These are phyloP conservation scores for Aricia agestis DNA, from an alignment of 1,140 invertebrate species.

Conservation along the genomic window DNA sequence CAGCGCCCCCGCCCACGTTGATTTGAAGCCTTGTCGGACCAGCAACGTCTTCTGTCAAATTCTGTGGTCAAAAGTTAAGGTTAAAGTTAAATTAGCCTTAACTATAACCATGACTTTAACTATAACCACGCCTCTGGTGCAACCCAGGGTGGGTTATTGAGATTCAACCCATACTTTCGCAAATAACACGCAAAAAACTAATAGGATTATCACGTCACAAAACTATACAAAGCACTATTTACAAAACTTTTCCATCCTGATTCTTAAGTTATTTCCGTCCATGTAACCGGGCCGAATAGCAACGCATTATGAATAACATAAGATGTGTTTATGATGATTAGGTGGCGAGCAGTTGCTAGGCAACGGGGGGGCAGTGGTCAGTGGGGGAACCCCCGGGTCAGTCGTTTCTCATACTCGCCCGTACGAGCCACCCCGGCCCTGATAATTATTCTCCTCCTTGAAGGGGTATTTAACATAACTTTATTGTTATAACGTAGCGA, in stretches of 20 bases:
- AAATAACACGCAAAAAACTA: no score
- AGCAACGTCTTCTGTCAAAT: no score
- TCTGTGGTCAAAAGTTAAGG: no score
- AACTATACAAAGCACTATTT: not conserved
- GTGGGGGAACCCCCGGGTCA: slow-evolving; percentile 37
- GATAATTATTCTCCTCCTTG: slow-evolving; percentile 60
- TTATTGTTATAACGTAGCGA: slow-evolving; percentile 19
- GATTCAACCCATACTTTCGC: no score
- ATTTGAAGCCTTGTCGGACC: no score
- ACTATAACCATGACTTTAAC: no score
- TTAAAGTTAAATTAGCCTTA: no score
- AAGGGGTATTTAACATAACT: slow-evolving; percentile 31
- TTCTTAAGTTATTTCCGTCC: not conserved
- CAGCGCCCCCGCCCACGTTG: no score
- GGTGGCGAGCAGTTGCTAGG: slow-evolving; percentile 63
- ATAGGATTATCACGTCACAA: not conserved
- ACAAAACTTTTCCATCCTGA: not conserved
- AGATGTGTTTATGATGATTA: slow-evolving; percentile 75
- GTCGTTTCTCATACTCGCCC: slow-evolving; percentile 62
- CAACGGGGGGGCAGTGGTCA: slow-evolving; percentile 70
- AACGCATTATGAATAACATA: not conserved
- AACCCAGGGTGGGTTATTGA: no score
- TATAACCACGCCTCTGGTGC: no score
- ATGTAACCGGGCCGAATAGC: not conserved
- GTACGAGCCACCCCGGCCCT: slow-evolving; percentile 43